Base-by-base conservation (phyloP, 1,140 invertebrate genomes). In the Babylonia areolata region DNA sequence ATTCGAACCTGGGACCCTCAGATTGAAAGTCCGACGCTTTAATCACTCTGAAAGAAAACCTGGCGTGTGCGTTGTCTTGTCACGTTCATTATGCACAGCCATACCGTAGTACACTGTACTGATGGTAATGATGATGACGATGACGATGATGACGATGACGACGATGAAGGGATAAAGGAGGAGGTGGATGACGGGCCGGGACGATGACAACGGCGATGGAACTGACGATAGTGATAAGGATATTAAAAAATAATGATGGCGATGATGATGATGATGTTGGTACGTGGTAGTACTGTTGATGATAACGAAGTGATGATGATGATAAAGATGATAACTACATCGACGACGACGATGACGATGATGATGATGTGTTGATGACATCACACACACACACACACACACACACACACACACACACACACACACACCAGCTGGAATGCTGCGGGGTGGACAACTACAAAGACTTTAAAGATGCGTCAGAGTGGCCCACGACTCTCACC, bases 401-500 rank as follows among this genome's bases (percentile, higher is more conserved):
- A n/a, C n/a, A n/a, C n/a, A n/a, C n/a, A n/a, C n/a, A n/a, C n/a
- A n/a, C n/a, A n/a, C n/a, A n/a, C n/a, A n/a, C n/a, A n/a, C n/a
- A n/a, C n/a, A n/a, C n/a, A 9, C 6, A 5, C 42, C 78, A 80
- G 78, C 11, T 80, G 42, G 42, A 80, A 5, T 80, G 78, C 31
- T 80, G 78, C 42, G 78, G 78, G 28, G 42, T 80, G 40, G 78
- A 80, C 42, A n/a, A 54, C 46, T 80, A 54, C 46, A 33, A 54
- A 0, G 78, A 80, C 46, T 80, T 80, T 35, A 12, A n/a, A 6
- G 40, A 51, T 5, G 40, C 78, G 1, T 20, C 23, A 9, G 54
- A 54, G 15, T 80, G 78, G 78, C 31, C 20, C 11, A 46, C 40
- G 42, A 12, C 1, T 12, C 17, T 28, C 15, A 31, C 5, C 5